A percentile compares a stretch with the other conserved stretches of the same genome.
phyloP scores from a whole-genome alignment of 2,797 vertebrate species.

The Periparus ater region DNA sequence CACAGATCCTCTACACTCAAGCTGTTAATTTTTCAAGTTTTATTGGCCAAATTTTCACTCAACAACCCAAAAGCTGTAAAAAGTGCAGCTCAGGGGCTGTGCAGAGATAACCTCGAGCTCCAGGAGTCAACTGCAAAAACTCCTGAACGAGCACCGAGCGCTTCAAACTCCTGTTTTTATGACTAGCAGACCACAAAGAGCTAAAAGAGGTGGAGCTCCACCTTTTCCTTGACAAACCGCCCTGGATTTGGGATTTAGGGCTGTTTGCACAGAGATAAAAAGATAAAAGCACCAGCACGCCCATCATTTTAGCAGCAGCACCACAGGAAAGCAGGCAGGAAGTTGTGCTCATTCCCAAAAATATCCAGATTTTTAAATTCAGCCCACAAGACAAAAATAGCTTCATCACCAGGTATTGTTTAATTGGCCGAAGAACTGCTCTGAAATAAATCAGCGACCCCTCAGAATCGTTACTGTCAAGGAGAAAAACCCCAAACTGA shows the following conservation, averaged over 20 bases:
- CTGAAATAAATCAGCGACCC: background rate
- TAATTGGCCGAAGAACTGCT: background rate
- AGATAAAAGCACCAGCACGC: background rate
- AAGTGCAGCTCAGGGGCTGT: background rate
- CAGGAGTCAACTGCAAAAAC: background rate
- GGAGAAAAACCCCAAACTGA: background rate
- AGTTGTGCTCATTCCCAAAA: background rate
- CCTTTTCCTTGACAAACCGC: too few species aligned
- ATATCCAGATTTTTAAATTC: background rate
- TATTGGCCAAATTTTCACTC: background rate
- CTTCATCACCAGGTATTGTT: background rate
- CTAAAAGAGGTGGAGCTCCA: background rate
- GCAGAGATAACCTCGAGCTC: background rate
- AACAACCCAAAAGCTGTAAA: background rate
- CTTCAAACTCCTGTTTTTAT: background rate
- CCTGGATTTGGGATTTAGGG: background rate
- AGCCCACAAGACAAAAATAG: background rate
- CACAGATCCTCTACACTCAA: background rate
- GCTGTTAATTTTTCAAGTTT: background rate
- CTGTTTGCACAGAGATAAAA: background rate
- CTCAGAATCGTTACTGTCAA: rapidly evolving
- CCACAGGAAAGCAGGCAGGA: background rate
- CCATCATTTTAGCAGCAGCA: background rate
- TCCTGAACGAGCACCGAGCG: background rate
- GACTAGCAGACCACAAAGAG: background rate